phyloP scores from a whole-genome alignment of 2,797 vertebrate species.

The Novumbra hubbsi region DNA sequence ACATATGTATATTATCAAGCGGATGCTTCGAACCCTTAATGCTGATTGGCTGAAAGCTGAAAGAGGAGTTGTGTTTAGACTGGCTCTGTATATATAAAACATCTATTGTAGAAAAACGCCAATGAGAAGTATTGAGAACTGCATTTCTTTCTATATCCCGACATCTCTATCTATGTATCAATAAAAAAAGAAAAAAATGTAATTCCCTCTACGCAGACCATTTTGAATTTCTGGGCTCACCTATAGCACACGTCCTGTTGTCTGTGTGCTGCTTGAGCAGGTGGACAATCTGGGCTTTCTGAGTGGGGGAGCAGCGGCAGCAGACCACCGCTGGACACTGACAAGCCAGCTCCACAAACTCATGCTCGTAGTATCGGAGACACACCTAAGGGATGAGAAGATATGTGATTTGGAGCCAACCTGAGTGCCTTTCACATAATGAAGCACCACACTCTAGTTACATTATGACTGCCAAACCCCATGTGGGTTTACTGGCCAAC shows the following conservation, averaged over 20 bases:
- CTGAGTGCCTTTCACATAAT: background rate
- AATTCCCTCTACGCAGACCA: background rate
- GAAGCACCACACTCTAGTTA: background rate
- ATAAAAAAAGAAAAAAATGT: background rate
- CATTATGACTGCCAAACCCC: too few species aligned
- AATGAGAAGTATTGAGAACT: too few species aligned
- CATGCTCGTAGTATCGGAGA: slow-evolving; percentile 92
- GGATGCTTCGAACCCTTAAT: too few species aligned
- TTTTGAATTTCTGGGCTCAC: slow-evolving; percentile 55
- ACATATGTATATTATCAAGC: too few species aligned
- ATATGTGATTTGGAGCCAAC: background rate
- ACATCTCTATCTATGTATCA: too few species aligned
- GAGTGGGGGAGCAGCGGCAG: slow-evolving; percentile 95
- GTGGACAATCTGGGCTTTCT: slow-evolving; percentile 92
- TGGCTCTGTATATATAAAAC: too few species aligned
- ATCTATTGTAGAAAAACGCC: too few species aligned
- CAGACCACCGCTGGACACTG: slow-evolving; percentile 97
- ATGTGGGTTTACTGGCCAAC: too few species aligned
- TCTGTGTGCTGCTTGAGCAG: slow-evolving; percentile 89
- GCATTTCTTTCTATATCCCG: too few species aligned
- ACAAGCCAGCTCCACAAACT: slow-evolving; percentile 94
- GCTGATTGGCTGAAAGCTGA: too few species aligned
- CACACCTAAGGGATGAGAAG: slow-evolving; percentile 77
- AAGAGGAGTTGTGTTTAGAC: too few species aligned
- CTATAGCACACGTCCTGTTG: slow-evolving; percentile 92